A percentile compares a stretch with the other conserved stretches of the same genome.
These are phyloP conservation scores for Diachasmimorpha longicaudata DNA, from an alignment of 1,140 invertebrate genomes.

Conservation along the genomic window DNA sequence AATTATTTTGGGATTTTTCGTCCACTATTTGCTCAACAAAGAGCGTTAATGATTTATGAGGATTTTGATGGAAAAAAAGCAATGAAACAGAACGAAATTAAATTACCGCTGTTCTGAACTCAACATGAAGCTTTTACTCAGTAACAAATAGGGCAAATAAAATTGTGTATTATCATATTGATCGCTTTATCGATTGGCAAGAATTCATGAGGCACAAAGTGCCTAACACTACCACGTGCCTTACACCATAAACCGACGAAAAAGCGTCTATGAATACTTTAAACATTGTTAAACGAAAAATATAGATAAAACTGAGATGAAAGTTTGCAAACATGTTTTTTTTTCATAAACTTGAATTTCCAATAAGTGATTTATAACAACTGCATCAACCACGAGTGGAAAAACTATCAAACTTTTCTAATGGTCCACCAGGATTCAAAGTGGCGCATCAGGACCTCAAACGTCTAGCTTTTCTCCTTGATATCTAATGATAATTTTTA, in stretches of 20 bases:
- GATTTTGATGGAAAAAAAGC: background rate
- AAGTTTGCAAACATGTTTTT: background rate
- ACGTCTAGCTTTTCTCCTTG: background rate
- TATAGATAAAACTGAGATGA: background rate
- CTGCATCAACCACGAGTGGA: constrained; percentile 39
- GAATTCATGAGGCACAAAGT: background rate
- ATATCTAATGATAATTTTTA: background rate
- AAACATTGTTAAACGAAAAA: background rate
- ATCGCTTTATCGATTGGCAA: background rate
- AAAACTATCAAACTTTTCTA: constrained; percentile 44
- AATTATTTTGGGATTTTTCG: background rate
- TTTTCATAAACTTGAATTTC: constrained; percentile 1
- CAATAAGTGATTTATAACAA: constrained; percentile 24
- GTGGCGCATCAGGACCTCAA: background rate
- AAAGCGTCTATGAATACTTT: constrained; percentile 10
- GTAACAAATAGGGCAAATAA: too few relatives aligned
- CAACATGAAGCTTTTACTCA: too few relatives aligned
- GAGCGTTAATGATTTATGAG: background rate
- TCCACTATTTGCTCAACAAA: background rate
- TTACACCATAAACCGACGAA: background rate
- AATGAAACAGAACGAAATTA: too few relatives aligned
- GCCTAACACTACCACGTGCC: background rate
- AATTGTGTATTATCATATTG: background rate
- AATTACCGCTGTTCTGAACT: too few relatives aligned
- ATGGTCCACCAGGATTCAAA: constrained; percentile 16